Evolutionary conservation across 1,140 invertebrate genomes (phyloP), one percentile per base, ranked within the genome.

Genomic region (Samia ricini): DNA sequence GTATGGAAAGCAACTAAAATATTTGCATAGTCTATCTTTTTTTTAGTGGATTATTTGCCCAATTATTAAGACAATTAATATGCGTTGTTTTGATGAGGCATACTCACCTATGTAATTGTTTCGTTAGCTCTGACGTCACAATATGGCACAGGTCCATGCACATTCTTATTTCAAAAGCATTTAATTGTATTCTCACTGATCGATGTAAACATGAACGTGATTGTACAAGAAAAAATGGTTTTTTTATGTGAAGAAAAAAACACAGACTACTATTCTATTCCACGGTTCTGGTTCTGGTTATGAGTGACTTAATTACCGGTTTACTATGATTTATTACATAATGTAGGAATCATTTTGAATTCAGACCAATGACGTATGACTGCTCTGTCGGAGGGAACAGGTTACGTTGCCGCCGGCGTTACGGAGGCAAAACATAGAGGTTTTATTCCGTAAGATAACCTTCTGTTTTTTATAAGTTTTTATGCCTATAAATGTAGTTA

Each of bases 291-390:
- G 33, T 42, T 42, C 33, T 42, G 33, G 33, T 42, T 42, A 42
- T 42, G 33, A 42, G 33, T 42, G 33, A 42, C 33, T 42, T 88
- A 88, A 88, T 89, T 89, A 89, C 84, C 69, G 77, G 85, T 83
- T 86, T 81, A 86, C 81, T 88, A 88, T 89, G 87, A 89, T 89
- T 89, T 89, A 89, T 89, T 82, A 79, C 81, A 82, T 83, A 85
- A 87, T 77, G 76, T 74, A 69, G 77, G 83, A 85, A 89, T 89
- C 81, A 85, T 87, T 88, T 81, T 85, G 74, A 70, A 84, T 77
- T 77, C 79, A 57, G 76, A 22, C 72, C 81, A 82, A 83, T 86
- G 83, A 85, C 83, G 84, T 85, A 89, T 81, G 81, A 79, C 82
- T 80, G 70, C 71, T 75, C 73, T 76, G 70, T 70, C 69, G 12